Base-by-base conservation (phyloP, 1,140 invertebrate species). In the Drosophila gunungcola region DNA sequence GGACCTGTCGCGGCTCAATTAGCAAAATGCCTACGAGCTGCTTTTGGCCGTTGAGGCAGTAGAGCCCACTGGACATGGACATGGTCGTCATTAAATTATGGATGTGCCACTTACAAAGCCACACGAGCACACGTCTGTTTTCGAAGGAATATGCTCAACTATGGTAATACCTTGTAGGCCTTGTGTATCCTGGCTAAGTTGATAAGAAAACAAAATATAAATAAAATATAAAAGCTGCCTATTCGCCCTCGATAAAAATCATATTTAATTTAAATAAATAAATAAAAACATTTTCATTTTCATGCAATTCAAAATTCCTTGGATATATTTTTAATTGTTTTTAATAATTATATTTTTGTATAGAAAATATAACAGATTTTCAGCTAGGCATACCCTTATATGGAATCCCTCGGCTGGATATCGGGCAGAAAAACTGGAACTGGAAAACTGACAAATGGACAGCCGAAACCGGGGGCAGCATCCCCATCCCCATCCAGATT, bases 1-100 rank as follows among this genome's bases (percentile, higher is more conserved):
- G 36, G 53, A 85, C 82, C 81, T 86, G 82, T 78, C 65, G 82
- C 77, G 58, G 80, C 79, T 86, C 83, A 88, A 88, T 86, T 86
- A 86, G 78, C 65, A 48, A 82, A 85, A 88, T 78, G 74, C 83
- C 82, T 82, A 74, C 69, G 43, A 88, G 78, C 72, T 27, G 55
- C 25, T 36, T 69, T 54, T 76, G 77, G 56, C 67, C 54, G 55
- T 73, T 42, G 34, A 21, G 16, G 16, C 16, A 21, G 36, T 49
- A 41, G 57, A 65, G 29, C 29, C 48, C 55, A 60, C 73, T 77
- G 73, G 60, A 69, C 76, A 56, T 80, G 60, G 49, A 60, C 65
- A 70, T 75, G 64, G 45, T 61, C 69, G 86, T 88, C 78, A 75
- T 78, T 32, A 32, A 32, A 32, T 32, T 86, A 82, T 78, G 52